Evolutionary conservation across 2,888 invertebrate species (phyloP).

Genomic region (Malachius bipustulatus): DNA sequence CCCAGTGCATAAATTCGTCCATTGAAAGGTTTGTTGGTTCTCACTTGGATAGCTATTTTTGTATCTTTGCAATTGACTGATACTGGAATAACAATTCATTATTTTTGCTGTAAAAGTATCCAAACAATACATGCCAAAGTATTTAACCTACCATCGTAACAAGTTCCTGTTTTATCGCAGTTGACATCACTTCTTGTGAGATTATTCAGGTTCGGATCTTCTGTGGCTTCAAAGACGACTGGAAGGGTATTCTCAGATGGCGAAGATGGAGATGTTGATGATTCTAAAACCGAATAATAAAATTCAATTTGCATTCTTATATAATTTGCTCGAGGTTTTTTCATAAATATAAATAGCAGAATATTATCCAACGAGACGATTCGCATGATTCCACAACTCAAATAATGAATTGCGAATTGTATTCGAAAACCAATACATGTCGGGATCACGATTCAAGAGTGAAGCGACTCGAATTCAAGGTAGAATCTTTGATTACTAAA

Average conservation of each 20-base stretch:
- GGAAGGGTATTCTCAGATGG: conserved; percentile 51
- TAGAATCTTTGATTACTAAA: too few species aligned
- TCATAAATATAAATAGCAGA: too few species aligned
- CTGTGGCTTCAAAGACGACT: conserved; percentile 64
- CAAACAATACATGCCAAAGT: background rate
- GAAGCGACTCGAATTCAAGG: too few species aligned
- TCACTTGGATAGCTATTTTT: conserved; percentile 81
- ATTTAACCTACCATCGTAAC: conserved; percentile 69
- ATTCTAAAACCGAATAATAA: too few species aligned
- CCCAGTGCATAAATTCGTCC: conserved; percentile 89
- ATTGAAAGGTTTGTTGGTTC: conserved; percentile 89
- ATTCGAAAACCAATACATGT: too few species aligned
- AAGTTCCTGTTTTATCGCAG: conserved; percentile 90
- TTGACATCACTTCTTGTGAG: conserved; percentile 69
- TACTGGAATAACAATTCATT: conserved; percentile 46
- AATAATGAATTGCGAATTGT: too few species aligned
- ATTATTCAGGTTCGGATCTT: conserved; percentile 61
- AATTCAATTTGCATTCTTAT: too few species aligned
- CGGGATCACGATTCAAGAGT: too few species aligned
- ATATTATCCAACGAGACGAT: too few species aligned
- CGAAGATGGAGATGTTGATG: conserved; percentile 21
- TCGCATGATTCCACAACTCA: too few species aligned
- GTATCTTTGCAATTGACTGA: conserved; percentile 92
- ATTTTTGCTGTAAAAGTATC: conserved; percentile 8
- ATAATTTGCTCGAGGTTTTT: too few species aligned